These are phyloP conservation scores for Hypothenemus hampei DNA, from an alignment of 1,140 invertebrate genomes.

Conservation along the genomic window DNA sequence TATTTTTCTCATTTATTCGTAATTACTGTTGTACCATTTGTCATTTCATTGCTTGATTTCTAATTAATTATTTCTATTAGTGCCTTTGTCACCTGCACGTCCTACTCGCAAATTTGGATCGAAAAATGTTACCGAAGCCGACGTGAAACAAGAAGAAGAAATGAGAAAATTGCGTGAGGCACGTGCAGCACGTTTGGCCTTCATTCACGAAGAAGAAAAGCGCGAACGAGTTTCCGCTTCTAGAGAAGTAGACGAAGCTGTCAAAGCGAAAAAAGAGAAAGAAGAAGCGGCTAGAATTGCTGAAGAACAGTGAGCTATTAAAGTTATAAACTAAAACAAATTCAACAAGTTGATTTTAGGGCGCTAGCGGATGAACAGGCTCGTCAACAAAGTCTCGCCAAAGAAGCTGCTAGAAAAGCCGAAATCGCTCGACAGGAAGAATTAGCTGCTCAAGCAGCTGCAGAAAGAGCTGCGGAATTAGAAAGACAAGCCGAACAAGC, in stretches of 20 bases:
- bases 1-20: no score
- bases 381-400: constrained; percentile 8
- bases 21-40: no score
- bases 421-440: constrained; percentile 45
- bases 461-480: constrained; percentile 46
- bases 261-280: constrained; percentile 53
- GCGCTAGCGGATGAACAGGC: constrained; percentile 15
- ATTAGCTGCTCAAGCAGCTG: constrained; percentile 46
- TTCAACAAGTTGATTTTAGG: neutral
- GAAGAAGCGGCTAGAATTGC: constrained; percentile 53
- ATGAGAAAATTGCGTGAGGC: constrained; percentile 50
- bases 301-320: constrained; percentile 52
- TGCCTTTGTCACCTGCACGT: constrained; percentile 56
- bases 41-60: no score
- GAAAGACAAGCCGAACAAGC: constrained; percentile 44
- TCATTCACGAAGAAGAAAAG: constrained; percentile 46
- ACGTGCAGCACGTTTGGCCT: constrained; percentile 51
- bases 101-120: constrained; percentile 60
- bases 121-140: constrained; percentile 41
- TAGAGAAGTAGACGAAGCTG: constrained; percentile 50
- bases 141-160: constrained; percentile 50
- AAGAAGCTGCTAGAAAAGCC: constrained; percentile 41
- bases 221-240: constrained; percentile 41
- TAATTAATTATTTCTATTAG: no score
- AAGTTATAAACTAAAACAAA: neutral